These are phyloP conservation scores for Apistogramma diplotaenia DNA, from an alignment of 2,113 vertebrate species.

Conservation along the genomic window DNA sequence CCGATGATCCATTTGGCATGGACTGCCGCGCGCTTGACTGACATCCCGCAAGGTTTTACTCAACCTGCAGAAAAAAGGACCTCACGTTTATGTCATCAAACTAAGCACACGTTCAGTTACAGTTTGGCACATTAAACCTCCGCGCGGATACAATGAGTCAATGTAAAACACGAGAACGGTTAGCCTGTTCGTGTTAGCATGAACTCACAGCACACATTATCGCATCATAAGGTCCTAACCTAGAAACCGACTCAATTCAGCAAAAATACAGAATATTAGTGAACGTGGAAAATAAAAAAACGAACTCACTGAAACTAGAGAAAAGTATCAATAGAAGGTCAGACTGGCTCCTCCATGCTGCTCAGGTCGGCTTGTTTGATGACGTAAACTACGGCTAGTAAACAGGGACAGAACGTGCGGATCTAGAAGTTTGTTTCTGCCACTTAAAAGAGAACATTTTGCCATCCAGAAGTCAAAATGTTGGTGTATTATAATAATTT, in stretches of 20 bases:
- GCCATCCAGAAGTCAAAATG: no score
- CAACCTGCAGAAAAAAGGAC: neutral
- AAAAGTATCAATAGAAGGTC: constrained; percentile 50
- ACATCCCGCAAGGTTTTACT: constrained; percentile 78
- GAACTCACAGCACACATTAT: neutral
- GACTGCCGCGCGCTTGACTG: constrained; percentile 80
- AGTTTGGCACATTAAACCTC: neutral
- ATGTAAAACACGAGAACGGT: neutral
- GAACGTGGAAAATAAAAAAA: rapidly evolving
- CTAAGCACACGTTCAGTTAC: neutral
- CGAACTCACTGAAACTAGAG: neutral
- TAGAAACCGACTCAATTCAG: rapidly evolving
- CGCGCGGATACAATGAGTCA: neutral
- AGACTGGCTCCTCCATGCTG: constrained; percentile 38
- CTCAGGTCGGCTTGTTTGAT: constrained; percentile 38
- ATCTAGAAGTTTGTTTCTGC: neutral
- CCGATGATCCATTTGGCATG: constrained; percentile 96
- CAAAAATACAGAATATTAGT: neutral
- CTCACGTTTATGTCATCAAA: neutral
- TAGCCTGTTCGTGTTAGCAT: neutral
- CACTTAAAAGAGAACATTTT: neutral
- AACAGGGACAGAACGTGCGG: neutral
- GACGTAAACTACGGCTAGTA: constrained; percentile 51
- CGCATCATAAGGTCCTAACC: neutral
- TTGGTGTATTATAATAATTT: no score